These are phyloP conservation scores for Leuctra nigra DNA, from an alignment of 2,888 invertebrate species.

Conservation along the genomic window DNA sequence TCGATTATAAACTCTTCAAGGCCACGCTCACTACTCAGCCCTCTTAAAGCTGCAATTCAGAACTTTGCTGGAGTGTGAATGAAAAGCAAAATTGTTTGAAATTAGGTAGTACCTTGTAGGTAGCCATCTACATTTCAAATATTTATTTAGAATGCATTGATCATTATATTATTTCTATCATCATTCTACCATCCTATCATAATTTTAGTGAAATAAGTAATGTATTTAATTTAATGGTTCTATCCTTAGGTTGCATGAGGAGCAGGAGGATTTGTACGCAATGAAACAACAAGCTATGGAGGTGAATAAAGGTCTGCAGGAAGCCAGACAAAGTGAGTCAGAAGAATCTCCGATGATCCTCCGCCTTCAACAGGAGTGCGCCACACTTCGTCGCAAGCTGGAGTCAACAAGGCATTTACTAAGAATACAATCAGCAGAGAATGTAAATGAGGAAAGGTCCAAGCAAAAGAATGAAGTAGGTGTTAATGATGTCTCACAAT, in stretches of 20 bases:
- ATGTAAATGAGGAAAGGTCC: not conserved
- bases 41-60: too few species aligned
- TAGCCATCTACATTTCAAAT: too few species aligned
- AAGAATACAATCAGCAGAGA: not conserved
- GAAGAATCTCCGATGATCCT: conserved; percentile 12
- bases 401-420: conserved; percentile 16
- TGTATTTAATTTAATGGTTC: too few species aligned
- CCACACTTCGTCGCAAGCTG: conserved; percentile 18
- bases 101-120: too few species aligned
- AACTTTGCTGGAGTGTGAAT: too few species aligned
- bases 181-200: too few species aligned
- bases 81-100: too few species aligned
- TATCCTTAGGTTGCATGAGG: conserved; percentile 21
- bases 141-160: too few species aligned
- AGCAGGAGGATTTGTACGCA: conserved; percentile 19
- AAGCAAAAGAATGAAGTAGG: not conserved
- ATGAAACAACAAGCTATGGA: conserved; percentile 20
- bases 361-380: conserved; percentile 21
- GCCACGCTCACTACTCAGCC: too few species aligned
- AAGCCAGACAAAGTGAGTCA: conserved; percentile 19
- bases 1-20: too few species aligned
- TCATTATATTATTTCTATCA: too few species aligned
- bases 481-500: not conserved
- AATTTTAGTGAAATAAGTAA: too few species aligned
- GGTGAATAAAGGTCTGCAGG: conserved; percentile 17